Percentiles rank a stretch among this genome's conserved stretches.
Evolutionary conservation across 2,113 vertebrate species (phyloP).

Genomic region (Pycnonotus jocosus): DNA sequence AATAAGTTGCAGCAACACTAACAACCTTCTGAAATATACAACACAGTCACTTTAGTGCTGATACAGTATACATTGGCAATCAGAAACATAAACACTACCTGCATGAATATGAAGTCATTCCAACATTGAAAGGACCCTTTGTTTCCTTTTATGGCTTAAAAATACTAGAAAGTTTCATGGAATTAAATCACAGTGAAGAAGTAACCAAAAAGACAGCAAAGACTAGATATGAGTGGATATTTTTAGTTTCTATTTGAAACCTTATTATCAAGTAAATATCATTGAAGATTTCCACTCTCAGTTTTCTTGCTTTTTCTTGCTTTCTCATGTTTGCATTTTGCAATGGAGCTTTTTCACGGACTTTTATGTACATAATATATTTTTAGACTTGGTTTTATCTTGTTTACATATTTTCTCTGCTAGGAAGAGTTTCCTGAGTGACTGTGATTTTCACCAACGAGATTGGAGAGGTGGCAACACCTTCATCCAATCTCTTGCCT

Average conservation of each 20-base stretch:
- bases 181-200: neutral
- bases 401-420: too few species aligned
- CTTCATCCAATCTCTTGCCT: too few species aligned
- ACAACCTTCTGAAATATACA: neutral
- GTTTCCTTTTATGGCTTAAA: neutral
- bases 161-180: neutral
- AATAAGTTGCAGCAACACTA: neutral
- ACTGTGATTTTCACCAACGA: too few species aligned
- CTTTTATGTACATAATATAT: too few species aligned
- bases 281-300: neutral
- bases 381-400: too few species aligned
- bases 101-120: neutral
- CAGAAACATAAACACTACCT: neutral
- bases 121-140: neutral
- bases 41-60: neutral
- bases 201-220: neutral
- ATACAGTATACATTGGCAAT: neutral
- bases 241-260: neutral
- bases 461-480: too few species aligned
- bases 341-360: too few species aligned
- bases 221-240: neutral
- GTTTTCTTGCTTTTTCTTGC: too few species aligned
- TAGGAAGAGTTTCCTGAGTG: too few species aligned
- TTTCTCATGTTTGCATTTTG: too few species aligned
- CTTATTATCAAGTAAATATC: neutral